These are phyloP conservation scores for Perdita meconis DNA, from an alignment of 2,888 invertebrate species.

Conservation along the genomic window DNA sequence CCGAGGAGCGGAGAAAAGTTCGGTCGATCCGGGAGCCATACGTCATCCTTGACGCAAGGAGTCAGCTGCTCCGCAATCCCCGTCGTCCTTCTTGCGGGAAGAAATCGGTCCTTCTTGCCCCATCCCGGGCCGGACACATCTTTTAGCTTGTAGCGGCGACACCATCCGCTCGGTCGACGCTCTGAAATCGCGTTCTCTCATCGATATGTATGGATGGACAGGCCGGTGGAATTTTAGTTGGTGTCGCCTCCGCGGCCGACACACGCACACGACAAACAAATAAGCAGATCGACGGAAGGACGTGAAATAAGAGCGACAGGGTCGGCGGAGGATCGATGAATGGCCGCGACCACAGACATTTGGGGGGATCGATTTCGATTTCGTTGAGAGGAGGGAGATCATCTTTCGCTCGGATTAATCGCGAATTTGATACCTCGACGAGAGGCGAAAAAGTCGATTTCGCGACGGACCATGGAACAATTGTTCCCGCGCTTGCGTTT, in stretches of 20 bases:
- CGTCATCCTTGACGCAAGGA: conserved; percentile 79
- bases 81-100: conserved; percentile 76
- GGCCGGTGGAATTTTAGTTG: conserved; percentile 82
- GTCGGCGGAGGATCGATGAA: conserved; percentile 41
- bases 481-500: too few relatives aligned
- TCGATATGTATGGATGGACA: conserved; percentile 82
- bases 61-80: conserved; percentile 75
- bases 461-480: too few relatives aligned
- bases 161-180: conserved; percentile 64
- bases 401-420: conserved; percentile 20
- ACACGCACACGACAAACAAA: conserved; percentile 71
- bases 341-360: conserved; percentile 19
- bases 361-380: conserved; percentile 24
- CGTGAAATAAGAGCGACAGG: conserved; percentile 57
- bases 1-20: conserved; percentile 26
- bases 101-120: conserved; percentile 77
- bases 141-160: conserved; percentile 77
- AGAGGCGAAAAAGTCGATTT: too few relatives aligned
- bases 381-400: not conserved
- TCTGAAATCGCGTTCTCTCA: conserved; percentile 70
- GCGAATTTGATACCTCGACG: conserved; percentile 23
- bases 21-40: conserved; percentile 70
- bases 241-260: conserved; percentile 67
- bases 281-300: conserved; percentile 68
- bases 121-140: conserved; percentile 70